phyloP scores from a whole-genome alignment of 2,888 invertebrate species.

The Nemotelus pantherinus region DNA sequence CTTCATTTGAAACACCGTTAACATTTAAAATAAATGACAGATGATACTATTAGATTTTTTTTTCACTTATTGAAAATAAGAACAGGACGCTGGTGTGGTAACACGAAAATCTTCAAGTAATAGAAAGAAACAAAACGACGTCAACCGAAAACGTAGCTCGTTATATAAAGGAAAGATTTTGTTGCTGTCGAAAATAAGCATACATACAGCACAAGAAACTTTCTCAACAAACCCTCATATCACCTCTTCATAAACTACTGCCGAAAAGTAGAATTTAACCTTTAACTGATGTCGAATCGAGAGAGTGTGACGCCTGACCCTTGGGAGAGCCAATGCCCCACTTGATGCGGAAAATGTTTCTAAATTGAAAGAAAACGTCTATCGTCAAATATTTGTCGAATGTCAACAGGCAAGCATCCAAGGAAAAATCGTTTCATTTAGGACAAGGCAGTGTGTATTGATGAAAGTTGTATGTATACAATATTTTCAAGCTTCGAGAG shows the following conservation, averaged over 20 bases:
- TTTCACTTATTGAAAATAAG: no score
- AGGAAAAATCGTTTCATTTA: conserved; percentile 27
- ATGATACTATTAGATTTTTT: no score
- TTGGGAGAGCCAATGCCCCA: conserved; percentile 32
- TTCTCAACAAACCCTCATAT: neutral
- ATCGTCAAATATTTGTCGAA: conserved; percentile 42
- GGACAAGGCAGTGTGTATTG: conserved; percentile 12
- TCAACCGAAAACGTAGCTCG: neutral
- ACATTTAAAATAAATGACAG: no score
- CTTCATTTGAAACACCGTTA: no score
- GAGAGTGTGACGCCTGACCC: conserved; percentile 24
- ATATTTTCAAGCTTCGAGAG: conserved; percentile 15
- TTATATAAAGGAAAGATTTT: conserved; percentile 5
- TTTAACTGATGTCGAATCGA: conserved; percentile 30
- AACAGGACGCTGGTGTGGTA: no score
- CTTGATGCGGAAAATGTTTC: conserved; percentile 43
- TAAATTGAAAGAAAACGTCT: conserved; percentile 44
- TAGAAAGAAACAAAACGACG: no score
- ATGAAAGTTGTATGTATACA: conserved; percentile 13
- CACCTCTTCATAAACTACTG: neutral
- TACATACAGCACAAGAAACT: neutral
- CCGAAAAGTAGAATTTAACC: conserved; percentile 22
- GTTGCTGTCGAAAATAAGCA: conserved; percentile 8
- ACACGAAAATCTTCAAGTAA: no score
- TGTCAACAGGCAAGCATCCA: conserved; percentile 38